phyloP scores from a whole-genome alignment of 2,888 invertebrate species.

The Pteria penguin region DNA sequence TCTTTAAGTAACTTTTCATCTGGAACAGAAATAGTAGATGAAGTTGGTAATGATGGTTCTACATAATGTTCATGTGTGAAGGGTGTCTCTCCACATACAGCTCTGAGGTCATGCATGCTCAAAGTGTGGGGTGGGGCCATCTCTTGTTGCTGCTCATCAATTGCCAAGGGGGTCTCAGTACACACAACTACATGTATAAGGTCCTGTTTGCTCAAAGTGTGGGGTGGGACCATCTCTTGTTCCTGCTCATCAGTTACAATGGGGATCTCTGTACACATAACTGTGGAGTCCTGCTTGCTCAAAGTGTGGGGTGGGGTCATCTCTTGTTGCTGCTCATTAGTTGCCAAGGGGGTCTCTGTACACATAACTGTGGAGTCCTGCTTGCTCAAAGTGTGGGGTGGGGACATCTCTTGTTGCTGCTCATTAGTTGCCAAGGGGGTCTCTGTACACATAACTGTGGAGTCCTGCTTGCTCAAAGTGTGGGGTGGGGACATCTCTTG shows the following conservation, averaged over 20 bases:
- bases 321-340: too few relatives aligned
- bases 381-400: background rate
- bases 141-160: too few relatives aligned
- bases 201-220: background rate
- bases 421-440: too few relatives aligned
- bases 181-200: background rate
- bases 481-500: conserved; percentile 5
- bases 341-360: too few relatives aligned
- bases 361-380: background rate
- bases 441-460: too few relatives aligned
- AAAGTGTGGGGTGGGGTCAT: conserved; percentile 1
- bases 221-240: background rate
- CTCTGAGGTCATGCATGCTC: background rate
- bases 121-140: conserved; percentile 8
- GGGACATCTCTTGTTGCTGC: background rate
- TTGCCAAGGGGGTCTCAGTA: too few relatives aligned
- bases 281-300: background rate
- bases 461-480: too few relatives aligned
- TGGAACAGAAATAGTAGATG: background rate
- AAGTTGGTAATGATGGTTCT: conserved; percentile 3
- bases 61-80: background rate
- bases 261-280: background rate
- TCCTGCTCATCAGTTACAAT: background rate
- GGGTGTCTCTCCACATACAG: background rate
- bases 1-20: conserved; percentile 9